These are phyloP conservation scores for Actinopyga echinites DNA, from an alignment of 53 echinoderm and acorn worm genomes.

Conservation along the genomic window DNA sequence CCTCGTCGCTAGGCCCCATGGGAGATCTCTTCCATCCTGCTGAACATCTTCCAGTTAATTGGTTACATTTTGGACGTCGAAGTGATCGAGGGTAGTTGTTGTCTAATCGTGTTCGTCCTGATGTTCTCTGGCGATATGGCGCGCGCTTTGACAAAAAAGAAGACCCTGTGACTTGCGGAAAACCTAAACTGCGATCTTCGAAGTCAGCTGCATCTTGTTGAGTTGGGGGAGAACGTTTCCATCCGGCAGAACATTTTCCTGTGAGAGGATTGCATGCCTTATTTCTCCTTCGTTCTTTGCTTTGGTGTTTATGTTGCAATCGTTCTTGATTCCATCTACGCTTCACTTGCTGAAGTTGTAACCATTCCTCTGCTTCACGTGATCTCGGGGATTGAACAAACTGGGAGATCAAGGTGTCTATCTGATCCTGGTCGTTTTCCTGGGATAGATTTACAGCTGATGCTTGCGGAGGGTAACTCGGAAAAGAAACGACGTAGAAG, in stretches of 20 bases:
- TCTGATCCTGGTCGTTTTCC: background rate
- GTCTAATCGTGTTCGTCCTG: background rate
- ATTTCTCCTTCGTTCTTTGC: background rate
- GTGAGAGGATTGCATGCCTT: background rate
- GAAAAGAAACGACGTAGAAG: background rate
- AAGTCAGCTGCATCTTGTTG: background rate
- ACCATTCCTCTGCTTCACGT: background rate
- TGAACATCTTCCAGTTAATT: conserved; percentile 17
- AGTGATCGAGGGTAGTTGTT: background rate
- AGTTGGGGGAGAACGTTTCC: background rate
- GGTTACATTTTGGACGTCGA: background rate
- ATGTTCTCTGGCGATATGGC: no score
- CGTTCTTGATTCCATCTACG: background rate
- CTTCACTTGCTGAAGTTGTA: background rate
- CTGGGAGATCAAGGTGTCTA: background rate
- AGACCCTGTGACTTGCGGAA: background rate
- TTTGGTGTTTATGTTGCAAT: background rate
- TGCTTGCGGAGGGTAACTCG: conserved; percentile 7
- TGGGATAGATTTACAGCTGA: background rate
- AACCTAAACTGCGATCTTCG: background rate
- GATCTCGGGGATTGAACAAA: background rate
- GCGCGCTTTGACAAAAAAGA: background rate
- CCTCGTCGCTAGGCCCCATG: background rate
- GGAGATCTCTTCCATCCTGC: conserved; percentile 29
- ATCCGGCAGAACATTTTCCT: conserved; percentile 10